These are phyloP conservation scores for Metopolophium dirhodum DNA, from an alignment of 1,140 invertebrate species.

Conservation along the genomic window DNA sequence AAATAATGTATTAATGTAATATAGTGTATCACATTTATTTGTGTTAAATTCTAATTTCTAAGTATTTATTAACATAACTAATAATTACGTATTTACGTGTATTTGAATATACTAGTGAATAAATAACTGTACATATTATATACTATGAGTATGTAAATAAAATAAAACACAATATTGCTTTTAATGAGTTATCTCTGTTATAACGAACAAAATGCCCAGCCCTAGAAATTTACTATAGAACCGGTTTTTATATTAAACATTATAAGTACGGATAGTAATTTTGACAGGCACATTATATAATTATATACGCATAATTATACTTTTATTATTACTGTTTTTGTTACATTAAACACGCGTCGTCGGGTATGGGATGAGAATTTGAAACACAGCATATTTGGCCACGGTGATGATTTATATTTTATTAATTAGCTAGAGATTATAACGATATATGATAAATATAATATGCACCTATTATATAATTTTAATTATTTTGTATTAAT, in stretches of 20 bases:
- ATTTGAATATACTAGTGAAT: not conserved
- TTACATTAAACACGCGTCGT: not conserved
- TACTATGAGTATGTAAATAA: not conserved
- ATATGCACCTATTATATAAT: not conserved
- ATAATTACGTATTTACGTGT: too few species aligned
- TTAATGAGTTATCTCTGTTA: not conserved
- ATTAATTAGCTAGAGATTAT: not conserved
- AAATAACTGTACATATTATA: not conserved
- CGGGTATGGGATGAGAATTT: not conserved
- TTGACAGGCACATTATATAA: not conserved
- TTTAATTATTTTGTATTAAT: not conserved
- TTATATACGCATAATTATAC: not conserved
- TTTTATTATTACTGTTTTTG: not conserved
- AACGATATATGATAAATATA: not conserved
- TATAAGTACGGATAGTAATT: not conserved
- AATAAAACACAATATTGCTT: conserved; percentile 18
- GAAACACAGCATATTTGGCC: not conserved
- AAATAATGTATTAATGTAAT: not conserved
- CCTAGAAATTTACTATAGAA: not conserved
- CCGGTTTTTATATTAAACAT: not conserved
- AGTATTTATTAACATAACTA: not conserved
- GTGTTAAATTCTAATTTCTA: not conserved
- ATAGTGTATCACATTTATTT: not conserved
- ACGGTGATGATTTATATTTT: not conserved
- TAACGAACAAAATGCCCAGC: not conserved